These are phyloP conservation scores for Abscondita cerata DNA, from an alignment of 2,888 invertebrate species.

Conservation along the genomic window DNA sequence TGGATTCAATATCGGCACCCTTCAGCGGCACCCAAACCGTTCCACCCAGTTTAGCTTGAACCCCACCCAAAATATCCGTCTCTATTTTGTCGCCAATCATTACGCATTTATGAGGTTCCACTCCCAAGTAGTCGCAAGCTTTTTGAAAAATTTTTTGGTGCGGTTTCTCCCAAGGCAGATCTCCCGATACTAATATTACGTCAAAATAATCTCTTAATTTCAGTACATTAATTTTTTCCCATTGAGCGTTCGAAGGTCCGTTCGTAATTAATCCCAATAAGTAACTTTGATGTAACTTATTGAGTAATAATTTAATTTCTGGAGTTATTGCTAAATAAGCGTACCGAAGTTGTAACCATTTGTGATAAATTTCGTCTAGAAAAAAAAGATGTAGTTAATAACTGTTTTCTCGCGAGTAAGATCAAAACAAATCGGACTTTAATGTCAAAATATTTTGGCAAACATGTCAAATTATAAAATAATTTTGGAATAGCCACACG, in stretches of 20 bases:
- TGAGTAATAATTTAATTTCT: conserved; percentile 73
- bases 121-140: conserved; percentile 78
- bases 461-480: too few relatives aligned
- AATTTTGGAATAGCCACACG: too few relatives aligned
- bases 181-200: conserved; percentile 81
- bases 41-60: conserved; percentile 73
- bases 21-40: conserved; percentile 82
- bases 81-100: conserved; percentile 91
- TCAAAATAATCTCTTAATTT: conserved; percentile 77
- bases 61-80: conserved; percentile 86
- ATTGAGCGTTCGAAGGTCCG: conserved; percentile 85
- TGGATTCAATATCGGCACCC: conserved; percentile 53
- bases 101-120: conserved; percentile 77
- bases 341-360: conserved; percentile 83
- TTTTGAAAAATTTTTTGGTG: conserved; percentile 81
- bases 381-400: conserved; percentile 35
- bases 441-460: too few relatives aligned
- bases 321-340: conserved; percentile 73
- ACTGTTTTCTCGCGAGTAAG: too few relatives aligned
- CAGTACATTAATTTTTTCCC: conserved; percentile 83
- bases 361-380: conserved; percentile 73
- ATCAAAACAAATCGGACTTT: too few relatives aligned
- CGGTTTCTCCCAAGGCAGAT: conserved; percentile 87
- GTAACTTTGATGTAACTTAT: conserved; percentile 75
- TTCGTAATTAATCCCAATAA: conserved; percentile 84